These are phyloP conservation scores for Fopius arisanus DNA, from an alignment of 1,140 invertebrate genomes.

Conservation along the genomic window DNA sequence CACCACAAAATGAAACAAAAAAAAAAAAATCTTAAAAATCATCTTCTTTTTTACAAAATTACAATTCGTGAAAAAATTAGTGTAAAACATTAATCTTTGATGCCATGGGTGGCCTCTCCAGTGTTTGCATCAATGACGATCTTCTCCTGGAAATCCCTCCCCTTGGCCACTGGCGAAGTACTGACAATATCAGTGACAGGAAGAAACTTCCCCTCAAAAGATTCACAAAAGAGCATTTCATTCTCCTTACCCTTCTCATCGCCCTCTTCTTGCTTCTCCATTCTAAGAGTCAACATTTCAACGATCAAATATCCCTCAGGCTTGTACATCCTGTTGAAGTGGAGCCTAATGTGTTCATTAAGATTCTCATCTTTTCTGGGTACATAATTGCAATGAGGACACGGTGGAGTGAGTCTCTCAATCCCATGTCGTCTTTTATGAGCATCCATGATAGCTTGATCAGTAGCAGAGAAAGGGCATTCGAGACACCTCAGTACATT, in stretches of 20 bases:
- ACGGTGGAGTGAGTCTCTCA: conserved; percentile 69
- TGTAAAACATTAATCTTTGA: conserved; percentile 2
- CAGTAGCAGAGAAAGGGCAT: conserved; percentile 80
- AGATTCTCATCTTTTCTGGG: conserved; percentile 80
- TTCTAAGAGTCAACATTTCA: conserved; percentile 64
- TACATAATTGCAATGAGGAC: conserved; percentile 85
- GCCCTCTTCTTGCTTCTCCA: conserved; percentile 54
- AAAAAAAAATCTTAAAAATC: too few species aligned
- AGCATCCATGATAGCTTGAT: conserved; percentile 77
- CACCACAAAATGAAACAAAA: too few species aligned
- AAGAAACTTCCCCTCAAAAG: conserved; percentile 57
- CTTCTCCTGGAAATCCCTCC: conserved; percentile 62
- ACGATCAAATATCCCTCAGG: conserved; percentile 71
- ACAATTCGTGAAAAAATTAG: not conserved
- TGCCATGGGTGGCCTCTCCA: conserved; percentile 61
- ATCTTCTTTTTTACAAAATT: not conserved
- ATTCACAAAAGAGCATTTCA: conserved; percentile 56
- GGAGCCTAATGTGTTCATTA: conserved; percentile 81
- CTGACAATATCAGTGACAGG: conserved; percentile 39
- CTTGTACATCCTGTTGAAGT: conserved; percentile 73
- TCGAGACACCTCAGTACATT: conserved; percentile 69
- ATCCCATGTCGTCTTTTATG: conserved; percentile 79
- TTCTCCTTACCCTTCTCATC: conserved; percentile 47
- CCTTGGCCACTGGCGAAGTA: conserved; percentile 37
- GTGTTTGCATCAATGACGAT: conserved; percentile 67